Evolutionary conservation across 2,113 vertebrate genomes (phyloP).

Genomic region (Ailuropoda melanoleuca): DNA sequence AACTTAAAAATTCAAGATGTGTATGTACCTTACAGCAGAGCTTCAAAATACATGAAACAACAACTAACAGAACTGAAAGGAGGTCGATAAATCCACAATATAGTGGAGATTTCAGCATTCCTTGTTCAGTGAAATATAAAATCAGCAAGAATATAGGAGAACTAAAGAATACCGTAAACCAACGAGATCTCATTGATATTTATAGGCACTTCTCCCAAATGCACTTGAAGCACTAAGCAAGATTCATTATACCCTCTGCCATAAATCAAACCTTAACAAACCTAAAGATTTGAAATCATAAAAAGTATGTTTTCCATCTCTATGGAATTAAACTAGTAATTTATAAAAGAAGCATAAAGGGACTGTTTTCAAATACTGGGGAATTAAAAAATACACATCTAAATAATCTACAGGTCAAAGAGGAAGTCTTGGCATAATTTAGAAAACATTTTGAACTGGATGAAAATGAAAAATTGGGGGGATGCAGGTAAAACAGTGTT

Average conservation of each 20-base stretch:
- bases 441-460: neutral
- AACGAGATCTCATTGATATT: neutral
- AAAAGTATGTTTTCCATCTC: neutral
- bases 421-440: neutral
- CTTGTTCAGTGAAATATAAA: neutral
- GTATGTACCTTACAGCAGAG: neutral
- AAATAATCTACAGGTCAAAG: neutral
- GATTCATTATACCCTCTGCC: neutral
- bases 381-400: neutral
- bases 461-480: neutral
- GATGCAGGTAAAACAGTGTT: neutral
- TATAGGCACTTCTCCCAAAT: neutral
- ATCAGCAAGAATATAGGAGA: neutral
- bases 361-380: neutral
- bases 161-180: neutral
- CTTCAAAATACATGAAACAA: neutral
- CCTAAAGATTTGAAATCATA: neutral
- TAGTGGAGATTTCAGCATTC: neutral
- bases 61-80: neutral
- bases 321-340: neutral
- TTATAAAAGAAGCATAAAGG: neutral
- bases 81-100: neutral
- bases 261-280: neutral
- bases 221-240: neutral
- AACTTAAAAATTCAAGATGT: neutral